Base-by-base conservation (phyloP, 2,113 vertebrate species). In the Orycteropus afer region DNA sequence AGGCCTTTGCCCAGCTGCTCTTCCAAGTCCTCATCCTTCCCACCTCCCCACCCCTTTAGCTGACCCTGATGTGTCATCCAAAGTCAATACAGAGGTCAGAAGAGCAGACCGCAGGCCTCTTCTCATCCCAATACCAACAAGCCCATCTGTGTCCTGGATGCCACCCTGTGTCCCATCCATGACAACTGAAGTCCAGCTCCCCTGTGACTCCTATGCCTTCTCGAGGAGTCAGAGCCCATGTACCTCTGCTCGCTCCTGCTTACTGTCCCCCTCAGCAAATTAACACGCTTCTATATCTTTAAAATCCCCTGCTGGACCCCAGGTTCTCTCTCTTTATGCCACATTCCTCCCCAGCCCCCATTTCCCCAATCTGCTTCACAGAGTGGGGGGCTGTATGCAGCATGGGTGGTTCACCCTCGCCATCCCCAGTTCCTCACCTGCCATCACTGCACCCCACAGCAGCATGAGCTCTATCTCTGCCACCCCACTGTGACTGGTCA, bases 331-430 rank as follows among this genome's bases (percentile, higher is more conserved):
- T 3, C 29, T 71, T 71, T 22, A 40, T n/a, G 34, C 63, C n/a
- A 37, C 3, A 1, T 0, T 2, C 57, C 59, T 76, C 53, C 6
- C 71, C 53, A 57, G 59, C 7, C n/a, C 9, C 25, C 51, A 29
- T 0, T 0, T 13, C 51, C 47, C 57, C 9, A 10, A 23, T 32
- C 37, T 59, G 53, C 80, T 81, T 23, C 49, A 18, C 1, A 13
- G 29, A 34, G 32, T 18, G 27, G 27, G 59, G 18, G 55, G 55
- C 32, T 65, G 25, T 12, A 34, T 12, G 61, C 32, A 32, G n/a
- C 0, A 32, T 59, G 53, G 34, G 40, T 3, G 0, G 3, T 10
- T 37, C 0, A 25, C 25, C 10, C 22, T 37, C 53, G n/a, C 29
- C 17, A 42, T 45, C 61, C 71, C 13, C 40, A 47, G 10, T 5